phyloP scores from a whole-genome alignment of 2,888 invertebrate genomes.

The Disparrhopalites patrizii region DNA sequence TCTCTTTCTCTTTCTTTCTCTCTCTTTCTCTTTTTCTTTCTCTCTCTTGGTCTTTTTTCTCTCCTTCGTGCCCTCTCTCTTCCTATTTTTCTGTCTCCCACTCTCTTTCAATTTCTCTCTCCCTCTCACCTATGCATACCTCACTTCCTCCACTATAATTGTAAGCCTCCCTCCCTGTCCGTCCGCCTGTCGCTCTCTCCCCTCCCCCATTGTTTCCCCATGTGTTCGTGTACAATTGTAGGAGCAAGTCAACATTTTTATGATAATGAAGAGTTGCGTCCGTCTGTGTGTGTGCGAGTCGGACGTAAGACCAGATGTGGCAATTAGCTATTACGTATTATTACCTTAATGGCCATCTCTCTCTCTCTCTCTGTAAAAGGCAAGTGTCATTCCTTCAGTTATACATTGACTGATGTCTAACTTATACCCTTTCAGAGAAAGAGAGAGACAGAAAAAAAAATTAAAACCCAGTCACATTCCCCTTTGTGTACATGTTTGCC shows the following conservation, averaged over 20 bases:
- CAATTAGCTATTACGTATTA: constrained; percentile 23
- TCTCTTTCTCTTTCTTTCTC: not conserved
- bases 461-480: too few species aligned
- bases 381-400: constrained; percentile 13
- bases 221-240: not conserved
- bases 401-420: constrained; percentile 2
- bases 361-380: constrained; percentile 5
- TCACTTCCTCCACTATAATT: not conserved
- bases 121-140: too few species aligned
- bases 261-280: constrained; percentile 15
- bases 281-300: not conserved
- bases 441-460: too few species aligned
- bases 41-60: not conserved
- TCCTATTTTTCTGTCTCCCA: not conserved
- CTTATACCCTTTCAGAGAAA: too few species aligned
- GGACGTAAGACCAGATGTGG: constrained; percentile 25
- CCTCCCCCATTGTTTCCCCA: not conserved
- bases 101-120: not conserved
- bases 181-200: not conserved
- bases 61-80: not conserved
- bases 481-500: too few species aligned
- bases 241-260: constrained; percentile 7
- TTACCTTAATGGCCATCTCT: constrained; percentile 18
- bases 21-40: not conserved
- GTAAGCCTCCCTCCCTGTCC: not conserved